Base-by-base conservation (phyloP, 2,113 vertebrate species). In the Ageneiosus marmoratus region DNA sequence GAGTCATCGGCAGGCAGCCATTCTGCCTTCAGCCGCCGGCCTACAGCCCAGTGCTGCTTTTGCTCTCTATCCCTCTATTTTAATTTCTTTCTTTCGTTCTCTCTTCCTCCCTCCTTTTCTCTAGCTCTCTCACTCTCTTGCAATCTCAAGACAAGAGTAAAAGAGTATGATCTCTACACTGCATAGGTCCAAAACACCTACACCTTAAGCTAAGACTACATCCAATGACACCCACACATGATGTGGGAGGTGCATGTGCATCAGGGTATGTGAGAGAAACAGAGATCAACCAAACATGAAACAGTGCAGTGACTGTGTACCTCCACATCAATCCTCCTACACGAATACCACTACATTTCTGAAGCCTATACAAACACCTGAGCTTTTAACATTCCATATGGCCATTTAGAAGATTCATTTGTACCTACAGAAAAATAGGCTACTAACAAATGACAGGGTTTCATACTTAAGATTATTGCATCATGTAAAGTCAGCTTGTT, bases 1-100 rank as follows among this genome's bases (percentile, higher is more conserved):
- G 95, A 96, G 82, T 96, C 95, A 95, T 93, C 93, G 53, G 9
- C 79, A 77, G 89, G 88, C 90, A 94, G 93, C 90, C 92, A 93
- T 95, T 93, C 94, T 89, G 89, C 91, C 87, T 89, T 93, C 89
- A 93, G 84, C 88, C 91, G 91, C 50, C 69, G 88, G 92, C 93
- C 92, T 85, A 91, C 90, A 87, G 87, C 86, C 92, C 91, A 92
- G 93, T 92, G 91, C 50, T 37, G 91, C 93, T 58, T 92, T 92
- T 86, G 91, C 83, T 75, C 90, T 76, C 58, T 48, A n/a, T 76
- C 20, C 50, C 67, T 84, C 70, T 51, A 27, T 85, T 77, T 69
- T 72, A n/a, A n/a, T 73, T 32, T 48, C 55, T 67, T 24, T 48
- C 78, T 46, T 72, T 81, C 72, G 16, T 60, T 65, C 16, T 60